These are phyloP conservation scores for Zaprionus camerounensis DNA, from an alignment of 1,140 invertebrate genomes.

Conservation along the genomic window DNA sequence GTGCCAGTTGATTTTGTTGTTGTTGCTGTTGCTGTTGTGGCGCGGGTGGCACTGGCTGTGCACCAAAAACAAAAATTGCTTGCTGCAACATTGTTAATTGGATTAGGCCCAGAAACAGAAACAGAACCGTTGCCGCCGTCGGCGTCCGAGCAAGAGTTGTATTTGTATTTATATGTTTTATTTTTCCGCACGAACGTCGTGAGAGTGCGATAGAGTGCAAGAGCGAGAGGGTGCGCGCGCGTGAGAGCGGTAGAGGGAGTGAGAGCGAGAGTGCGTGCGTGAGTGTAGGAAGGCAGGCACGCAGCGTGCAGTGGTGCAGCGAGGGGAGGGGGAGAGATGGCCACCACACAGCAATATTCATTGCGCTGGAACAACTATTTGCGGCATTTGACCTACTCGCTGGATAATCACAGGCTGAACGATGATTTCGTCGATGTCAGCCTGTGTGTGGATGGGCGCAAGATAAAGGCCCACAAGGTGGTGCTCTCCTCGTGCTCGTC, in stretches of 20 bases:
- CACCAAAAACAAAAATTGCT: slow-evolving; percentile 11
- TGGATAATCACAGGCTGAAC: slow-evolving; percentile 90
- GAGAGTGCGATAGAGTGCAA: neutral
- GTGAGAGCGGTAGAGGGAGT: neutral
- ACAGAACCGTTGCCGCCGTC: neutral
- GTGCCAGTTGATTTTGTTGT: neutral
- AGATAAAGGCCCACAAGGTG: slow-evolving; percentile 93
- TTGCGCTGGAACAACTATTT: slow-evolving; percentile 92
- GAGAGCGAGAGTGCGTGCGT: neutral
- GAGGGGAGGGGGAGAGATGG: slow-evolving; percentile 25
- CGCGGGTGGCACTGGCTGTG: slow-evolving; percentile 31
- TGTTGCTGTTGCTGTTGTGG: neutral
- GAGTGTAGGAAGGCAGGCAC: neutral
- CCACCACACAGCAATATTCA: slow-evolving; percentile 88
- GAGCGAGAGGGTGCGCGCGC: neutral
- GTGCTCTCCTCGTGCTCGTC: slow-evolving; percentile 93
- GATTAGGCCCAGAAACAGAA: slow-evolving; percentile 29
- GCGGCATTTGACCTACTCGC: slow-evolving; percentile 90
- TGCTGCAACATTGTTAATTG: slow-evolving; percentile 44
- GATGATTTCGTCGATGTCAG: slow-evolving; percentile 95
- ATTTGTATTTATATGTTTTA: slow-evolving; percentile 5
- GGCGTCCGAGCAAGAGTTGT: slow-evolving; percentile 16
- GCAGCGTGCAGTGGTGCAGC: too few species aligned
- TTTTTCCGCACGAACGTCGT: neutral
- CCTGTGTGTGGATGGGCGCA: slow-evolving; percentile 92